These are phyloP conservation scores for Aphaenogaster floridana DNA, from an alignment of 1,140 invertebrate species.

Conservation along the genomic window DNA sequence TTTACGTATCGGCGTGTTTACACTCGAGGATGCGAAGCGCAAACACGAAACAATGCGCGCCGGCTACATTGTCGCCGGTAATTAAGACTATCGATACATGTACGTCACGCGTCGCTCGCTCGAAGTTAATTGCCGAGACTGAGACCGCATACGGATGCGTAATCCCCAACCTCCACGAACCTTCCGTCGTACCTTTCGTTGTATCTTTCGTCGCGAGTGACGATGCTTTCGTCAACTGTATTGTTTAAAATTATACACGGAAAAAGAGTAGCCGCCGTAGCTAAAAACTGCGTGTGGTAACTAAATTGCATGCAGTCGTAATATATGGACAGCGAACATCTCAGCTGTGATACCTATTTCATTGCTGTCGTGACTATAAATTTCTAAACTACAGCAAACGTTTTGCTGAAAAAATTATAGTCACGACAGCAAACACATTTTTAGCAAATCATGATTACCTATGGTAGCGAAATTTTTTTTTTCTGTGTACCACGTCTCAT, in stretches of 20 bases:
- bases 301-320: no score
- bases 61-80: constrained; percentile 3
- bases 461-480: no score
- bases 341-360: no score
- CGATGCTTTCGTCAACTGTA: not conserved
- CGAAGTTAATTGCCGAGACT: not conserved
- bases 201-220: not conserved
- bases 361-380: no score
- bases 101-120: not conserved
- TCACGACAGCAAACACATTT: no score
- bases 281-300: no score
- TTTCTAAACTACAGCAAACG: no score
- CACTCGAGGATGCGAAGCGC: not conserved
- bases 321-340: no score
- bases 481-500: not conserved
- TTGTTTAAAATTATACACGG: not conserved
- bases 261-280: not conserved
- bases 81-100: constrained; percentile 20
- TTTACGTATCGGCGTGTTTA: constrained; percentile 8
- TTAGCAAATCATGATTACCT: no score
- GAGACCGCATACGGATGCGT: not conserved
- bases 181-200: not conserved
- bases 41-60: not conserved
- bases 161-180: not conserved
- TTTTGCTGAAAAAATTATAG: no score